Percentiles rank a stretch among this genome's conserved stretches.
phyloP scores from a whole-genome alignment of 2,113 vertebrate species.

The Dromas ardeola region DNA sequence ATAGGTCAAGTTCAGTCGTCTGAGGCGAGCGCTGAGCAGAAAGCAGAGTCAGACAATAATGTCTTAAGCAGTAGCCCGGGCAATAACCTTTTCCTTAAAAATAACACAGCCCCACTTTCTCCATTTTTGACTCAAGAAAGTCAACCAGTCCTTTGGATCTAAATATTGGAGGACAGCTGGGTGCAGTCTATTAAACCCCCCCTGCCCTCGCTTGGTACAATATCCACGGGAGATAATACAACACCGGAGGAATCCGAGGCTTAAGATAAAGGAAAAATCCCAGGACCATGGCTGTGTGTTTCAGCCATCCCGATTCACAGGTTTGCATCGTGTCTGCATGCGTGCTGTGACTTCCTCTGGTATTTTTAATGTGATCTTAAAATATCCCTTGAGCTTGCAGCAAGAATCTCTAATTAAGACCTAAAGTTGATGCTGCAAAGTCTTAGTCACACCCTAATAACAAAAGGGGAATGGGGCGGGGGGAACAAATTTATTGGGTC shows the following conservation, averaged over 20 bases:
- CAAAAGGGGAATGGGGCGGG: constrained; percentile 26
- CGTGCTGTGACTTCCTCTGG: neutral
- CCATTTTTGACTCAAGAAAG: neutral
- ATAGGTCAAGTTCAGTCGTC: constrained; percentile 57
- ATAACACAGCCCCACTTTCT: neutral
- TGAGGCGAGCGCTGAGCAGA: constrained; percentile 19
- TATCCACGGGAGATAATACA: neutral
- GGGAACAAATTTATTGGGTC: constrained; percentile 46
- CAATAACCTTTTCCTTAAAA: neutral
- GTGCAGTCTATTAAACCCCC: neutral
- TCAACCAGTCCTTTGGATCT: neutral
- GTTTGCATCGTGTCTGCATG: neutral
- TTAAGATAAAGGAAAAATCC: neutral
- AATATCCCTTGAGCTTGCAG: neutral
- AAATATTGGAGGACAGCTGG: constrained; percentile 1
- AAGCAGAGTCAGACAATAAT: neutral
- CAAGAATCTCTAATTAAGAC: constrained; percentile 36
- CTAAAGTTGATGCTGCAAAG: constrained; percentile 40
- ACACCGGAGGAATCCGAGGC: neutral
- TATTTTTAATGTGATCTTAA: neutral
- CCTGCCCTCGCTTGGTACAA: neutral
- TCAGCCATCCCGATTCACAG: neutral
- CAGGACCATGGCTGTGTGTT: neutral
- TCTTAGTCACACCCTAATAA: constrained; percentile 56
- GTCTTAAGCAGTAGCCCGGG: constrained; percentile 24